Percentiles rank a stretch among this genome's conserved stretches.
Conservation (phyloP, 2,113 vertebrate genomes). For the Microcebus griseorufus region DNA sequence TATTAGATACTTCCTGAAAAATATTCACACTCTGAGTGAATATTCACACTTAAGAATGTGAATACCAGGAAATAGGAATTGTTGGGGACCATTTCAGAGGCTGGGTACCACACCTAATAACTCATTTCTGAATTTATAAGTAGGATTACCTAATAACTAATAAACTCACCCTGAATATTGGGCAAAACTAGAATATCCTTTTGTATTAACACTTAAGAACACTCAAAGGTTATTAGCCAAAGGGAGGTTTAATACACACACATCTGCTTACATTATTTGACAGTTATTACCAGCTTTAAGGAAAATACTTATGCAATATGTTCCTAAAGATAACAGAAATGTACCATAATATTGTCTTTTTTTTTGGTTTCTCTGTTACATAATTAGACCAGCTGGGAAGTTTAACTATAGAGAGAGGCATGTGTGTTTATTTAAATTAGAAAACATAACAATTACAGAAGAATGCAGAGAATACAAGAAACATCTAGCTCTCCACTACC, state of each 20-base stretch:
- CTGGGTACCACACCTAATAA: neutral
- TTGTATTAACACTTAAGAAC: neutral
- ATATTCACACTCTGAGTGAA: neutral
- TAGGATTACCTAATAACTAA: neutral
- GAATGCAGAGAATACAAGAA: neutral
- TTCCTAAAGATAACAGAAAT: constrained; percentile 40
- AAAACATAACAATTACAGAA: constrained; percentile 24
- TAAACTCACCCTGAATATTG: neutral
- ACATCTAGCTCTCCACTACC: neutral
- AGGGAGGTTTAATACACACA: neutral
- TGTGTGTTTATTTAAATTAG: constrained; percentile 47
- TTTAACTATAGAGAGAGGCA: constrained; percentile 51
- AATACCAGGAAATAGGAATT: neutral
- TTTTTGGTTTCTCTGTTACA: neutral
- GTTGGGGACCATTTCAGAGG: neutral
- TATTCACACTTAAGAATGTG: neutral
- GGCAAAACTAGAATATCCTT: neutral
- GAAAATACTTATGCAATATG: neutral
- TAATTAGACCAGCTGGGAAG: constrained; percentile 10
- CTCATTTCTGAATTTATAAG: neutral
- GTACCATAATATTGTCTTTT: neutral
- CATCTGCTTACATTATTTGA: neutral
- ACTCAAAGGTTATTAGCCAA: neutral
- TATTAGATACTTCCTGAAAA: neutral
- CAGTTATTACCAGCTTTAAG: constrained; percentile 14